These are phyloP conservation scores for Melieria picta DNA, from an alignment of 2,888 invertebrate species.

Conservation along the genomic window DNA sequence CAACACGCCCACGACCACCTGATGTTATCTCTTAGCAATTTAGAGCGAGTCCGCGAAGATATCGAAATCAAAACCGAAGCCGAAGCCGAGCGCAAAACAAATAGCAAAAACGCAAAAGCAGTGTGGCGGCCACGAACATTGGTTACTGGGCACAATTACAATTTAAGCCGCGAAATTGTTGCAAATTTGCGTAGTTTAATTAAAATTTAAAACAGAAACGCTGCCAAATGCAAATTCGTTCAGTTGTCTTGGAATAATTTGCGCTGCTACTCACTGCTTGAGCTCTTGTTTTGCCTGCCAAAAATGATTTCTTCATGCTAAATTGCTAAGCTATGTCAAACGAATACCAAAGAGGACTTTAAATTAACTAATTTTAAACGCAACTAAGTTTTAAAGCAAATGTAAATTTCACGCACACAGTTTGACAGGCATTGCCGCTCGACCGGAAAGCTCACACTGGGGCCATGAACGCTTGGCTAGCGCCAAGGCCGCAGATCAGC, in stretches of 20 bases:
- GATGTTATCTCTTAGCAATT: constrained; percentile 67
- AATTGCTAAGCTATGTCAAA: constrained; percentile 56
- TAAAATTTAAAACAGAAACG: constrained; percentile 7
- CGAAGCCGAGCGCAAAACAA: not conserved
- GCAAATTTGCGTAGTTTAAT: not conserved
- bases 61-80: constrained; percentile 37
- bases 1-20: constrained; percentile 58
- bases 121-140: not conserved
- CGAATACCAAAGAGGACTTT: constrained; percentile 16
- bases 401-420: not conserved
- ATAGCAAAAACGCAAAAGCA: not conserved
- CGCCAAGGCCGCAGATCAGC: no score
- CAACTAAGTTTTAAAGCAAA: not conserved
- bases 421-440: no score
- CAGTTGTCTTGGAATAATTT: not conserved
- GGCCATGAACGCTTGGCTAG: no score
- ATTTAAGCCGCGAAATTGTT: not conserved
- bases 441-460: no score
- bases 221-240: not conserved
- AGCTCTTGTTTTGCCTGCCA: constrained; percentile 1
- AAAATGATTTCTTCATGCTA: constrained; percentile 58
- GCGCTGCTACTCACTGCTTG: constrained; percentile 11
- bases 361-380: not conserved
- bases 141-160: not conserved
- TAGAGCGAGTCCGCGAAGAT: constrained; percentile 61